Base-by-base conservation (phyloP, 2,113 vertebrate genomes). In the Martes martes region DNA sequence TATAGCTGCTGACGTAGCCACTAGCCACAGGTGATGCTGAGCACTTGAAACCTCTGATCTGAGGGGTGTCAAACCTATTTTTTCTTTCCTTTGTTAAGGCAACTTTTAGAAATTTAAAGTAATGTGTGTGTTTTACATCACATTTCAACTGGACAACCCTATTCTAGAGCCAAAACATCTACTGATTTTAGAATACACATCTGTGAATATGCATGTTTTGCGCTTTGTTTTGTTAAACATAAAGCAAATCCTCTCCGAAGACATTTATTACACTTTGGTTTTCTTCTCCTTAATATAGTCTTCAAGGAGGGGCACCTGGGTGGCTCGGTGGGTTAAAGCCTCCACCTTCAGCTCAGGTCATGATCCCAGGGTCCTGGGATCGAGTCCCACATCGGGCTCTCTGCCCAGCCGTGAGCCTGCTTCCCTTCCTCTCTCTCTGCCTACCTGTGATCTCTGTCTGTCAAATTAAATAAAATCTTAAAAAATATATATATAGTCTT, bases 251-350 rank as follows among this genome's bases (percentile, higher is more conserved):
- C 36, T 26, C 42, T 82, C 85, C 11, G 4, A 55, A 36, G 16
- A 85, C 83, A 33, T 61, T 24, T 15, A 23, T 33, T 71, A 61
- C 0, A 83, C 45, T 2, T 93, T n/a, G 39, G 21, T 65, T 87
- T 86, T 39, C 88, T 92, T 95, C 21, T 24, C 95, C 42, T 84
- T 97, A 55, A 94, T 47, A 78, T 2, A 31, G 1, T 50, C 96
- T 97, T 93, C 93, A 95, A 98, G 88, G 1, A 97, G 88, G 36
- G 36, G 36, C 36, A 36, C 36, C 36, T 36, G 36, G 36, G 36
- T 36, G 36, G 36, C 36, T 36, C 36, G 36, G 36, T 36, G 36
- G 36, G 36, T 36, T 36, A 36, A 36, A 36, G 36, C 36, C 36
- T 36, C 36, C 36, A 2, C 36, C 36, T 36, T 36, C 36, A 36